Evolutionary conservation across 2,888 invertebrate genomes (phyloP), one percentile per base, ranked within the genome.

Genomic region (Diaprepes abbreviatus): DNA sequence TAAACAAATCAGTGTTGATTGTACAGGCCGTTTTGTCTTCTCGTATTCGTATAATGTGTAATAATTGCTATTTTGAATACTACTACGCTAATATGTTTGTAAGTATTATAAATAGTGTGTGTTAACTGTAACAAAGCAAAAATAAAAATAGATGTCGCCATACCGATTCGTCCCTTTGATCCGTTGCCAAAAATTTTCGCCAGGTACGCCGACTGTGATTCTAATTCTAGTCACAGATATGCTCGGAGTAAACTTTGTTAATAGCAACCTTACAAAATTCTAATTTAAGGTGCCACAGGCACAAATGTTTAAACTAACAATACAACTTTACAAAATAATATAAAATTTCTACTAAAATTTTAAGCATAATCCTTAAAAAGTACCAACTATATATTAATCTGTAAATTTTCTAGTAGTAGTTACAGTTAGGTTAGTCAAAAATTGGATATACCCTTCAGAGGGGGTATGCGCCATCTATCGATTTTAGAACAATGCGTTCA

Each of bases 21-120:
- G 89, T 89, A 89, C 89, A 89, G 89, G 88, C 89, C 89, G 88
- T 86, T 88, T 87, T 84, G 87, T 89, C 84, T 87, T 85, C 86
- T 85, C 84, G 86, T 87, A 54, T 67, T 82, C 81, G 81, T 82
- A 78, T 81, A 78, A 79, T 80, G 77, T 80, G 80, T 76, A 74
- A 73, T 77, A 76, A 69, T 72, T 55, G 79, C 80, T 83, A 83
- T 84, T 84, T 83, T 83, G 81, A 83, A 71, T 80, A 83, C 79
- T 80, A 78, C 79, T 80, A 78, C 79, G 79, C 80, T 83, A 75
- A 76, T 81, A 82, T 76, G 77, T 79, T 79, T 78, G 78, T 75
- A 76, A 72, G 73, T 77, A 75, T 52, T 77, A 73, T 76, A 75
- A 74, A 73, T 64, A 72, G 75, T 79, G 78, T 76, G 79, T 81